Evolutionary conservation across 2,888 invertebrate species (phyloP).

Genomic region (Sarcophaga rosellei): DNA sequence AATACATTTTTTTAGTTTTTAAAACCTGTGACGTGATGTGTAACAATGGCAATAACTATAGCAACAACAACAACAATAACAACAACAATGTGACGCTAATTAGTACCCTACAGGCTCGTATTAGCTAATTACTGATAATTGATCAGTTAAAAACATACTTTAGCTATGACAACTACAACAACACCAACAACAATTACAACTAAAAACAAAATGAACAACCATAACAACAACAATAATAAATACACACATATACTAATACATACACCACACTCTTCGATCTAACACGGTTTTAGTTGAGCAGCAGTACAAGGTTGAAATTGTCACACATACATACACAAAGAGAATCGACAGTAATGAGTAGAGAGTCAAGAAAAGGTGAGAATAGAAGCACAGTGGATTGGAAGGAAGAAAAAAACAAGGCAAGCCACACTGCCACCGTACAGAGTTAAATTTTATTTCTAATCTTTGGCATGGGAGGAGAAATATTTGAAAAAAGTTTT

Average conservation of each 20-base stretch:
- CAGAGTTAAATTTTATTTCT: no score
- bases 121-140: conserved; percentile 71
- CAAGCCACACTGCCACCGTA: no score
- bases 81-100: conserved; percentile 62
- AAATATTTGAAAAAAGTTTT: no score
- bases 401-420: not conserved
- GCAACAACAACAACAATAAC: not conserved
- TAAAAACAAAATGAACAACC: not conserved
- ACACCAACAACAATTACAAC: conserved; percentile 14
- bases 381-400: conserved; percentile 3
- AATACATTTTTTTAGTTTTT: conserved; percentile 16
- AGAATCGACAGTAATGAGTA: no score
- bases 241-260: not conserved
- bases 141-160: conserved; percentile 62
- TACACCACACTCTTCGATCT: not conserved
- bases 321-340: not conserved
- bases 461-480: no score
- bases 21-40: not conserved
- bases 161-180: conserved; percentile 48
- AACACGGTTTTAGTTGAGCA: not conserved
- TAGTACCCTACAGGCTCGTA: conserved; percentile 66
- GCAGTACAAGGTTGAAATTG: not conserved
- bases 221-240: not conserved
- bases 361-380: not conserved
- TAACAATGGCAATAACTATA: conserved; percentile 5